Evolutionary conservation across 2,888 invertebrate genomes (phyloP), one percentile per base, ranked within the genome.

Genomic region (Minunthozetes semirufus): DNA sequence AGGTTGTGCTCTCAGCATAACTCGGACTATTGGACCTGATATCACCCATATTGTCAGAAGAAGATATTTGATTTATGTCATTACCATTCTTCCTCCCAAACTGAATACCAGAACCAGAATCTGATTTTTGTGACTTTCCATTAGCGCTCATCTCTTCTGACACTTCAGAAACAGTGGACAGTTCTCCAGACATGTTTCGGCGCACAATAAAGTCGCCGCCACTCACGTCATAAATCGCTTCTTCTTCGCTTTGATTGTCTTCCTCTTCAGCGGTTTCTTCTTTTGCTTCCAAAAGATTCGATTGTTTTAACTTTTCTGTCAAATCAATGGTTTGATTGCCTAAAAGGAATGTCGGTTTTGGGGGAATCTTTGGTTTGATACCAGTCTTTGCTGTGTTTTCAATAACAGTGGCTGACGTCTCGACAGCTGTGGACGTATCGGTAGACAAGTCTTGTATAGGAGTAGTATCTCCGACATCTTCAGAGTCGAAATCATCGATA

Each of bases 131-230:
- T 46, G 53, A 59, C 33, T 59, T 56, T 22, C 77, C 75, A 33
- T 75, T 75, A 4, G 66, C 56, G 48, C 78, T 78, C 53, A 78
- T 79, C 72, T 79, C 79, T 74, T 79, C 79, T 0, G 79, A 79
- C 2, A 79, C 79, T 70, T 79, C 79, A 4, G 79, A 79, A 17
- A 79, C 78, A 1, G 79, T 79, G 8, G 78, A 79, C 15, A 79
- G 75, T 63, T 79, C 79, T 19, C 78, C 78, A 13, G 77, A 76
- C 22, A 75, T 46, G 46, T 46, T 72, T 17, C 75, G 61, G 11
- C 48, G 46, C 22, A 59, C 56, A 27, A 75, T 72, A 8, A 72
- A 29, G 4, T 46, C 72, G 25, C 48, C 56, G 22, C 70, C 75
- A 29, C 72, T 70, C 0, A 70, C 13, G 17, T 70, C 70, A 70